These are phyloP conservation scores for Ornithoptera alexandrae DNA, from an alignment of 2,888 invertebrate genomes.

Conservation along the genomic window DNA sequence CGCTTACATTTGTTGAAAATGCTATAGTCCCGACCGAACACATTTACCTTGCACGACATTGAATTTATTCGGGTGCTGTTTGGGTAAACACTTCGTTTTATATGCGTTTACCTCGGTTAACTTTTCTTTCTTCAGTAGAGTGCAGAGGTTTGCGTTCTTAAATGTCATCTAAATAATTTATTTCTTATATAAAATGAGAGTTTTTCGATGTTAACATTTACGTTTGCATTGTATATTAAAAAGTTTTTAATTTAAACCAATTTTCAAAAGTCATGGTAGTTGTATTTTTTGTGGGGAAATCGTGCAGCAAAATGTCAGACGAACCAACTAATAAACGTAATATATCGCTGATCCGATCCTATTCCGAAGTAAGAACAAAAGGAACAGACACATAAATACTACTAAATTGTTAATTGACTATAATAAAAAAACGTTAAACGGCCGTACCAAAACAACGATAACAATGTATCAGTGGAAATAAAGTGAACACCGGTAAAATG, in stretches of 20 bases:
- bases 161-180: slow-evolving; percentile 1
- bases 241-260: too few relatives aligned
- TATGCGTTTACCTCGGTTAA: slow-evolving; percentile 31
- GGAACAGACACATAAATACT: background rate
- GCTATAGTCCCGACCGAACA: slow-evolving; percentile 53
- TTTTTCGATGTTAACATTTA: too few relatives aligned
- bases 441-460: slow-evolving; percentile 18
- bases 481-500: slow-evolving; percentile 50
- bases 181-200: background rate
- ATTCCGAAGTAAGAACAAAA: background rate
- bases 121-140: slow-evolving; percentile 22
- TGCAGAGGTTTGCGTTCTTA: slow-evolving; percentile 10
- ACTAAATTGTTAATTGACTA: slow-evolving; percentile 1
- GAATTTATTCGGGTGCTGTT: slow-evolving; percentile 49
- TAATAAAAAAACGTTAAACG: background rate
- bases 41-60: slow-evolving; percentile 62
- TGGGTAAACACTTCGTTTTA: slow-evolving; percentile 46
- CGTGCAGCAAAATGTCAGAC: too few relatives aligned
- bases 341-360: background rate
- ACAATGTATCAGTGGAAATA: slow-evolving; percentile 44
- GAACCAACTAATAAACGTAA: too few relatives aligned
- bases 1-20: slow-evolving; percentile 55
- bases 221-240: too few relatives aligned
- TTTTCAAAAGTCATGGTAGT: too few relatives aligned
- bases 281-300: too few relatives aligned